Evolutionary conservation across 2,797 vertebrate species (phyloP).

Genomic region (Xenentodon cancila): DNA sequence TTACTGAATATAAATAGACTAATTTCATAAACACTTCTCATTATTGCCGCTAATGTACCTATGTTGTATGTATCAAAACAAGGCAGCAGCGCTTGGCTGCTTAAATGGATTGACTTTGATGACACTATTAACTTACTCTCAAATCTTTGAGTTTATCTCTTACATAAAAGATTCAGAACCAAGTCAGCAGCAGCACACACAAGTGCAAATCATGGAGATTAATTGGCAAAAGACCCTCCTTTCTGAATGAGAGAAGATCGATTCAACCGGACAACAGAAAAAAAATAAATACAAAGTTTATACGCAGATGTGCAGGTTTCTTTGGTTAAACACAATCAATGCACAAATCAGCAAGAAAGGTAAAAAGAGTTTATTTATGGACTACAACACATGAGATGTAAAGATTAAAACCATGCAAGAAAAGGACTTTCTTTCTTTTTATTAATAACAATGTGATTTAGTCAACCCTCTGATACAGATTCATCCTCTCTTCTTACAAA

Average conservation of each 20-base stretch:
- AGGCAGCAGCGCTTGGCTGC: not conserved
- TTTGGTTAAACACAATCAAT: not conserved
- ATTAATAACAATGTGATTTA: no score
- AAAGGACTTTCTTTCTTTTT: no score
- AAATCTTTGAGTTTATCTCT: constrained; percentile 26
- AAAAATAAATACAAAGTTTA: constrained; percentile 2
- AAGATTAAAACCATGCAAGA: not conserved
- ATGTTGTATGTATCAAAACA: not conserved
- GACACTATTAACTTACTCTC: constrained; percentile 22
- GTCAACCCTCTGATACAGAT: no score
- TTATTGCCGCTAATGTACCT: not conserved
- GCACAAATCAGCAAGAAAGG: no score
- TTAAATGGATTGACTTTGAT: constrained; percentile 14
- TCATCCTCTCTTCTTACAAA: no score
- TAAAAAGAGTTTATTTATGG: not conserved
- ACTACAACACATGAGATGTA: no score
- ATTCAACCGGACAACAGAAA: not conserved
- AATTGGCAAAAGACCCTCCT: constrained; percentile 34
- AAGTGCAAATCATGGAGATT: constrained; percentile 20
- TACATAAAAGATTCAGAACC: constrained; percentile 23
- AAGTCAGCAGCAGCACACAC: constrained; percentile 7
- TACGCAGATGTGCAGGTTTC: constrained; percentile 18
- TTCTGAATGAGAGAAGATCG: constrained; percentile 3
- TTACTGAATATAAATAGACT: not conserved
- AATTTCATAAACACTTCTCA: not conserved